Conservation (phyloP, 1,140 invertebrate species). For the Magallana gigas region DNA sequence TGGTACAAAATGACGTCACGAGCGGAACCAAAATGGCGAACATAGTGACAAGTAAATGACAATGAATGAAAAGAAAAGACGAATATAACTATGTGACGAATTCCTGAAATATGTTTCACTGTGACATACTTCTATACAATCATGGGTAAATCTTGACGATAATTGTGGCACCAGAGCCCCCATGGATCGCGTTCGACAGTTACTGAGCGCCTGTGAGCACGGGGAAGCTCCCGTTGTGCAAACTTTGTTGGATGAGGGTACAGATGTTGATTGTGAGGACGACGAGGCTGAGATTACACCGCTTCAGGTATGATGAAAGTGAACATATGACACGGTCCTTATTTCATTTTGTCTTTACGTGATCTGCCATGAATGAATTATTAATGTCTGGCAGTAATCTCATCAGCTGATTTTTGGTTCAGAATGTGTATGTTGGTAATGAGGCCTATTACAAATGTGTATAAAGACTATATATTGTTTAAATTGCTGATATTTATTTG, state of each 20-base stretch:
- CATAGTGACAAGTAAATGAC: conserved; percentile 47
- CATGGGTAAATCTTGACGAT: conserved; percentile 1
- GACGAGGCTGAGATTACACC: conserved; percentile 74
- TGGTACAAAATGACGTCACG: conserved; percentile 70
- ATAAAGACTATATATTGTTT: no score
- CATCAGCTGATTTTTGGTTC: no score
- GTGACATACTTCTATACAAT: conserved; percentile 42
- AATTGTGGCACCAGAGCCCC: not conserved
- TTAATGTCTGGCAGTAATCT: no score
- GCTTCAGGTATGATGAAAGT: conserved; percentile 62
- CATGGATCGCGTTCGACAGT: conserved; percentile 70
- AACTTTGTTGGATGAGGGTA: conserved; percentile 73
- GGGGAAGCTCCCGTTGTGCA: conserved; percentile 72
- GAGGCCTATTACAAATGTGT: no score
- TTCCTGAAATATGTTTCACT: conserved; percentile 34
- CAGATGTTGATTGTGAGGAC: conserved; percentile 70
- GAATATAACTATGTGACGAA: conserved; percentile 7
- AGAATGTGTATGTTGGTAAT: no score
- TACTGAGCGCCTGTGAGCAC: conserved; percentile 74
- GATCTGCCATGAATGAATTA: no score
- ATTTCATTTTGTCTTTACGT: no score
- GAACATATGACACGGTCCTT: not conserved
- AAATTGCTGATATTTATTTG: no score
- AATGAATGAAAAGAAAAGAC: conserved; percentile 26
- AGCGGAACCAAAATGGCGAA: conserved; percentile 53